phyloP scores from a whole-genome alignment of 2,113 vertebrate genomes.

The Apus apus region DNA sequence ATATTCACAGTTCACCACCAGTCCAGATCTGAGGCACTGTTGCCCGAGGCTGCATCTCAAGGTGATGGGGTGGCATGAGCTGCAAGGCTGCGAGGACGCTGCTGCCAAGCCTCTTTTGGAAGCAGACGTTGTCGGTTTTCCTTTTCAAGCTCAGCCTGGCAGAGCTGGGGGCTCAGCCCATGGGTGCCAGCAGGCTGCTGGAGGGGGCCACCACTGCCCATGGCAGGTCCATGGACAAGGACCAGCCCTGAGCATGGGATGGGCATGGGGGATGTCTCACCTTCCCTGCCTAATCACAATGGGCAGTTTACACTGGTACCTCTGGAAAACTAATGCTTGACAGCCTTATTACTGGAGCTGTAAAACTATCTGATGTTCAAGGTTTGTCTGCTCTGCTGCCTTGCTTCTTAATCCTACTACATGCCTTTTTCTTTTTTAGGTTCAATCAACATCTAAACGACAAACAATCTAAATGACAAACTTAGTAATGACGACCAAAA shows the following conservation, averaged over 20 bases:
- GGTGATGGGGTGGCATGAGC: not conserved
- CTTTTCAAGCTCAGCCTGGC: conserved; percentile 39
- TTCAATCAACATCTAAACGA: not conserved
- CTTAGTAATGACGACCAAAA: not conserved
- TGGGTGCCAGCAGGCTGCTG: not conserved
- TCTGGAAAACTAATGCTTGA: not conserved
- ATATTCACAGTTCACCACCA: not conserved
- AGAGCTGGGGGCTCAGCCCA: not conserved
- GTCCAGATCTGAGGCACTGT: not conserved
- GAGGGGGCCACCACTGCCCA: not conserved
- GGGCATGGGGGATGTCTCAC: not conserved
- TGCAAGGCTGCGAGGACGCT: not conserved
- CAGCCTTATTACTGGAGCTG: not conserved
- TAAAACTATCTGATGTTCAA: not conserved
- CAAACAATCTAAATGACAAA: not conserved
- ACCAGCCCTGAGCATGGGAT: not conserved
- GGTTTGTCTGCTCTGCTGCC: not conserved
- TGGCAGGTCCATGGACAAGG: not conserved
- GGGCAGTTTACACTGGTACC: not conserved
- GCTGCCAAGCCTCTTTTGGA: conserved; percentile 52
- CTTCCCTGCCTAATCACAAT: not conserved
- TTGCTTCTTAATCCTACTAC: not conserved
- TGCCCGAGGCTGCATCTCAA: not conserved
- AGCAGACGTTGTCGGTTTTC: conserved; percentile 4
- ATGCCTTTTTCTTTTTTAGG: not conserved